These are phyloP conservation scores for Drosophila carrolli DNA, from an alignment of 1,140 invertebrate species.

Conservation along the genomic window DNA sequence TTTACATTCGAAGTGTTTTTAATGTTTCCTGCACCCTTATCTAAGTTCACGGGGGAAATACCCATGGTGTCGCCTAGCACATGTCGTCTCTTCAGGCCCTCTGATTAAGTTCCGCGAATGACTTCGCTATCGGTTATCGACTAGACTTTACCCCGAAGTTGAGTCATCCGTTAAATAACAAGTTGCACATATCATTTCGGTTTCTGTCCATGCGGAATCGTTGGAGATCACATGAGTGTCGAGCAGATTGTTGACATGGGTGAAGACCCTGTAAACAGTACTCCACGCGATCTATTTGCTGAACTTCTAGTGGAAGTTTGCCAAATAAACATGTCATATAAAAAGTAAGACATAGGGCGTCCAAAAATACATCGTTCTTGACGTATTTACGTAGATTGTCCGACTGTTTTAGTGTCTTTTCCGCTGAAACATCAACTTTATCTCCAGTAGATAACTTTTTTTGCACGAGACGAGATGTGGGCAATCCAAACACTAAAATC, in stretches of 20 bases:
- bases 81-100: slow-evolving; percentile 1
- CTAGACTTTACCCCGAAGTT: slow-evolving; percentile 15
- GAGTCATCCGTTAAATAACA: slow-evolving; percentile 38
- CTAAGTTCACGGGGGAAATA: slow-evolving; percentile 28
- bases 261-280: slow-evolving; percentile 34
- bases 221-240: slow-evolving; percentile 42
- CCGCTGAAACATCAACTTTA: slow-evolving; percentile 38
- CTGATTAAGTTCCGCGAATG: slow-evolving; percentile 27
- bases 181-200: neutral
- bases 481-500: slow-evolving; percentile 27
- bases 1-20: neutral
- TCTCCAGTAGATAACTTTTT: slow-evolving; percentile 33
- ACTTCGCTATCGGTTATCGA: slow-evolving; percentile 12
- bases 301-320: slow-evolving; percentile 28
- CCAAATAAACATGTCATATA: slow-evolving; percentile 49
- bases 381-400: slow-evolving; percentile 52
- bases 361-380: slow-evolving; percentile 41
- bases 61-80: slow-evolving; percentile 6
- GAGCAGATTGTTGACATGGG: slow-evolving; percentile 31
- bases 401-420: slow-evolving; percentile 46
- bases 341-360: slow-evolving; percentile 37
- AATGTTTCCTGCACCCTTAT: slow-evolving; percentile 16
- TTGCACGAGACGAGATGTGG: slow-evolving; percentile 27
- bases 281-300: slow-evolving; percentile 8
- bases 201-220: slow-evolving; percentile 19